Conservation (phyloP, 1,140 invertebrate species). For the Cylas formicarius region DNA sequence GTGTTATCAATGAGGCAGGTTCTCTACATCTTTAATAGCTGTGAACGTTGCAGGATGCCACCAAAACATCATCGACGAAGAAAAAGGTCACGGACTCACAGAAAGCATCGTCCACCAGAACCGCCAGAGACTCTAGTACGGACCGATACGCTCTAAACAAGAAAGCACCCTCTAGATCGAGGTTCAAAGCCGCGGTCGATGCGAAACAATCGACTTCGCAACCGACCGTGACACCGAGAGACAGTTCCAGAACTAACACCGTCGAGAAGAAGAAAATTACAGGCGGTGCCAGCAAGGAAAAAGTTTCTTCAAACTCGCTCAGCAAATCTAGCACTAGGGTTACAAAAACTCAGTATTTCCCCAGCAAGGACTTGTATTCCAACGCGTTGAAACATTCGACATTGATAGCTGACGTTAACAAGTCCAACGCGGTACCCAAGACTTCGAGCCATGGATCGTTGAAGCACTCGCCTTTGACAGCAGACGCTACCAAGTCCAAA, state of each 20-base stretch:
- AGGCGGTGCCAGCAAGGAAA: not conserved
- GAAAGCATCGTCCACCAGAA: no score
- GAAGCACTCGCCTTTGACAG: not conserved
- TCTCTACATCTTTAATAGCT: no score
- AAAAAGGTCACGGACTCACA: no score
- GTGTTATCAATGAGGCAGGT: no score
- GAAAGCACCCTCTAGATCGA: slow-evolving; percentile 5
- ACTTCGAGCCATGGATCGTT: not conserved
- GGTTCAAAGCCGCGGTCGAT: not conserved
- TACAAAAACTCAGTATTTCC: slow-evolving; percentile 34
- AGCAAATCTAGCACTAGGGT: slow-evolving; percentile 27
- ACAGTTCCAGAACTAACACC: slow-evolving; percentile 5
- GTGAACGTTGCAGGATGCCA: no score
- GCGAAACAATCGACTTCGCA: slow-evolving; percentile 6
- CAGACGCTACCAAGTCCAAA: not conserved
- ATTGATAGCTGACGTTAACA: not conserved
- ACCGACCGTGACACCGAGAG: slow-evolving; percentile 4
- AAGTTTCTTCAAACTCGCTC: slow-evolving; percentile 18
- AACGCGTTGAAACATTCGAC: slow-evolving; percentile 26
- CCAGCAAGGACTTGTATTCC: slow-evolving; percentile 34
- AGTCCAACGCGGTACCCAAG: not conserved
- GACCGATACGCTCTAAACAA: not conserved
- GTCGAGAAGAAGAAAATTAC: slow-evolving; percentile 7
- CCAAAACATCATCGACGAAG: no score
- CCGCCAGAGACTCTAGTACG: no score